Percentiles rank a stretch among this genome's conserved stretches.
Conservation (phyloP, 64 coral and sea anemone genomes). For the Porites lutea region DNA sequence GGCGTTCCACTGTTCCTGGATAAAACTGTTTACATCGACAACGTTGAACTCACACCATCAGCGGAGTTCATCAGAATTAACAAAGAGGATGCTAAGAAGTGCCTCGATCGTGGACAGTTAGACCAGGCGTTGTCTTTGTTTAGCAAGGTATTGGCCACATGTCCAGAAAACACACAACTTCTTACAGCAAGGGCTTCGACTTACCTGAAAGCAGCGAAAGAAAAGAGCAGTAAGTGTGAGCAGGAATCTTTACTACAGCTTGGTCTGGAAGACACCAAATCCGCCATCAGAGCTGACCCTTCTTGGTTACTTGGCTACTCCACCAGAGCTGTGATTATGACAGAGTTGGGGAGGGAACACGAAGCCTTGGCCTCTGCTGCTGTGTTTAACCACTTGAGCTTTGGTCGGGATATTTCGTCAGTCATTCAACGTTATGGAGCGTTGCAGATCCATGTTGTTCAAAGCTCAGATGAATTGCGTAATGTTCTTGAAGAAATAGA, state of each 20-base stretch:
- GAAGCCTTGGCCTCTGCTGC: conserved; percentile 2
- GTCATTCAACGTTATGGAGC: neutral
- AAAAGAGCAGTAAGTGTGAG: neutral
- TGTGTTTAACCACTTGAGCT: conserved; percentile 21
- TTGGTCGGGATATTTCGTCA: neutral
- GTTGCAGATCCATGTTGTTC: neutral
- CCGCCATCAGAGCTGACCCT: neutral
- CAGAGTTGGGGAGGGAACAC: neutral
- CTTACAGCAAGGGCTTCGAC: neutral
- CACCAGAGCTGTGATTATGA: neutral
- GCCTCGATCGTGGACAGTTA: neutral
- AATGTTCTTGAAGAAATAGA: neutral
- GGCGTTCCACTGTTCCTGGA: neutral
- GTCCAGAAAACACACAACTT: conserved; percentile 8
- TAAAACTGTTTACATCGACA: conserved; percentile 14
- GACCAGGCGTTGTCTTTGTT: neutral
- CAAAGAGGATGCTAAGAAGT: neutral
- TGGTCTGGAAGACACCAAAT: neutral
- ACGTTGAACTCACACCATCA: neutral
- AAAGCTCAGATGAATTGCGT: neutral
- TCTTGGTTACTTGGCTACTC: neutral
- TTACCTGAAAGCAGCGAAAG: neutral
- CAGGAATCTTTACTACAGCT: neutral
- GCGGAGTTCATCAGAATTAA: neutral
- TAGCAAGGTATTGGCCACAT: neutral